Evolutionary conservation across 2,797 vertebrate species (phyloP).

Genomic region (Margarornis squamiger): DNA sequence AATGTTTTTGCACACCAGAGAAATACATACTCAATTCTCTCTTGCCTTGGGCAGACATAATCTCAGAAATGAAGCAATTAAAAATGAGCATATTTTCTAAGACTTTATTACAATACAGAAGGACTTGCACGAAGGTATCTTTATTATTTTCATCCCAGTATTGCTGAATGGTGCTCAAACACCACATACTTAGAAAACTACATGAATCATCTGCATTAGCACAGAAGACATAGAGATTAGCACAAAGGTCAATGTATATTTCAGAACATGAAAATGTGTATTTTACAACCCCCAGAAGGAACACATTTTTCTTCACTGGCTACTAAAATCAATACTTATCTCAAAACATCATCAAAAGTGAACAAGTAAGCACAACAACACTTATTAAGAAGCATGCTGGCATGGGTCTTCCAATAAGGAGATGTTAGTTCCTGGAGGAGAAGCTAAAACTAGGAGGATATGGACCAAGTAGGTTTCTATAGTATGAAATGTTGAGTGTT

Average conservation of each 20-base stretch:
- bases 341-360: not conserved
- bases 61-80: conserved; percentile 39
- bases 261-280: not conserved
- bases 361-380: not conserved
- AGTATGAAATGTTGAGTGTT: not conserved
- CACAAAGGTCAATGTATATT: not conserved
- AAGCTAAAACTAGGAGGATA: not conserved
- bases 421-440: not conserved
- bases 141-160: not conserved
- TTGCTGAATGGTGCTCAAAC: not conserved
- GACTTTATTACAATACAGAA: conserved; percentile 30
- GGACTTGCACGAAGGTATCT: not conserved
- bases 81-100: conserved; percentile 49
- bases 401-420: not conserved
- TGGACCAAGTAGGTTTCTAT: not conserved
- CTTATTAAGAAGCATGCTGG: not conserved
- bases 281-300: not conserved
- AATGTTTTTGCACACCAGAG: conserved; percentile 33
- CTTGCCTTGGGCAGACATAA: conserved; percentile 22
- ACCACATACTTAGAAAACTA: not conserved
- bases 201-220: not conserved
- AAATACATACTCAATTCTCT: conserved; percentile 32
- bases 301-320: not conserved
- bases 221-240: not conserved
- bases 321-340: not conserved